Evolutionary conservation across 2,888 invertebrate species (phyloP).

Genomic region (Nephrotoma guestfalica): DNA sequence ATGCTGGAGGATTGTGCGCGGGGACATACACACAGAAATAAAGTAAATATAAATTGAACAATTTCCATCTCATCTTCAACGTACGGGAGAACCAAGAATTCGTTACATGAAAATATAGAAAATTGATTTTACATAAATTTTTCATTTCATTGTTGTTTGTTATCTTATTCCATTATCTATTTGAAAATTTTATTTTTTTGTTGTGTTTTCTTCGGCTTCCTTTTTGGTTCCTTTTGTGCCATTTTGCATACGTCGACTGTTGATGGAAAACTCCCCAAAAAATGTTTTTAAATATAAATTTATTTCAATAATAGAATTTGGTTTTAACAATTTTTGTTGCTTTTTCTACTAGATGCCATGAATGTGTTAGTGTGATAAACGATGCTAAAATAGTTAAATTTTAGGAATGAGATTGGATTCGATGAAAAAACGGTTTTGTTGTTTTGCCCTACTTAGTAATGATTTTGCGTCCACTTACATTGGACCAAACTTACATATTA

Average conservation of each 20-base stretch:
- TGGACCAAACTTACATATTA: too few relatives aligned
- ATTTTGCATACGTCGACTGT: background rate
- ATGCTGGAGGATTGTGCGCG: background rate
- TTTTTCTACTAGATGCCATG: too few relatives aligned
- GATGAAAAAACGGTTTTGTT: too few relatives aligned
- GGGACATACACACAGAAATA: background rate
- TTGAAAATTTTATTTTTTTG: background rate
- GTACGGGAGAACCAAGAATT: background rate
- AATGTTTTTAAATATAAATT: background rate
- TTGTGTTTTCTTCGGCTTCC: background rate
- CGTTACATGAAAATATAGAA: background rate
- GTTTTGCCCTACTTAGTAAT: too few relatives aligned
- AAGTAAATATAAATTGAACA: background rate
- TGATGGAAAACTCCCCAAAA: background rate
- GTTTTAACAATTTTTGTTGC: too few relatives aligned
- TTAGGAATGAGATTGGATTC: too few relatives aligned
- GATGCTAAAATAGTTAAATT: too few relatives aligned
- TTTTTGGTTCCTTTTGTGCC: background rate
- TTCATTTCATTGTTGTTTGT: background rate
- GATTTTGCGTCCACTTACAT: too few relatives aligned
- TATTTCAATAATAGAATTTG: too few relatives aligned
- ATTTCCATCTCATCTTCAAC: background rate
- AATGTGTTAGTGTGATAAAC: too few relatives aligned
- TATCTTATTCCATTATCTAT: background rate
- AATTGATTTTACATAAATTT: background rate